Percentiles rank a stretch among this genome's conserved stretches.
These are phyloP conservation scores for Lochmaea capreae DNA, from an alignment of 2,888 invertebrate genomes.

Conservation along the genomic window DNA sequence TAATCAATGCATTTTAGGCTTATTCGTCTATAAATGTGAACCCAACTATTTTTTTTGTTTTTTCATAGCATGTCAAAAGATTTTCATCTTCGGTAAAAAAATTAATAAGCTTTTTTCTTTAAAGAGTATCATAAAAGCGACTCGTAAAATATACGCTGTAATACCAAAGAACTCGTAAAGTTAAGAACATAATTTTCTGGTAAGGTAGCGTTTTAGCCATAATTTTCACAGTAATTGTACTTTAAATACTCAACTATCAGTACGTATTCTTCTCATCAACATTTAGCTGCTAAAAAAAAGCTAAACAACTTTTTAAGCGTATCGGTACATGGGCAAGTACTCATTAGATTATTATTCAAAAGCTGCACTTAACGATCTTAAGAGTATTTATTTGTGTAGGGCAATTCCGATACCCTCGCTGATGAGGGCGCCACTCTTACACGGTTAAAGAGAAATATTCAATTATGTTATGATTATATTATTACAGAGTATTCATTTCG, in stretches of 20 bases:
- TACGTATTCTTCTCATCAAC: slow-evolving; percentile 2
- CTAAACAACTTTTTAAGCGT: not conserved
- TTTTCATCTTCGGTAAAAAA: not conserved
- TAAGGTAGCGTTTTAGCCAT: not conserved
- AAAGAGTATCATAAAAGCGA: not conserved
- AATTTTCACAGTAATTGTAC: not conserved
- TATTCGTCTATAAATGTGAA: too few species aligned
- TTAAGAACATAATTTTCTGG: not conserved
- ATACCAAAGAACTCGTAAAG: not conserved
- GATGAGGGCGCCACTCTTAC: slow-evolving; percentile 11
- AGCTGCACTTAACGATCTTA: not conserved
- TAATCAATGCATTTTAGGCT: too few species aligned
- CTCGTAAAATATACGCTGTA: not conserved
- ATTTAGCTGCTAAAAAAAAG: not conserved
- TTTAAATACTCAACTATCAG: not conserved
- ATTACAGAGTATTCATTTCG: not conserved
- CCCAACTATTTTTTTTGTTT: too few species aligned
- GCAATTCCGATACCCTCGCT: not conserved
- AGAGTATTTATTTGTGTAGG: not conserved
- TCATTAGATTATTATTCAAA: slow-evolving; percentile 2
- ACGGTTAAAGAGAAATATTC: not conserved
- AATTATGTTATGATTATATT: not conserved
- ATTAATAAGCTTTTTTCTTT: not conserved
- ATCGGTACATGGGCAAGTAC: not conserved
- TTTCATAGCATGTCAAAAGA: not conserved